Base-by-base conservation (phyloP, 2,113 vertebrate genomes). In the Corythornis cristatus region DNA sequence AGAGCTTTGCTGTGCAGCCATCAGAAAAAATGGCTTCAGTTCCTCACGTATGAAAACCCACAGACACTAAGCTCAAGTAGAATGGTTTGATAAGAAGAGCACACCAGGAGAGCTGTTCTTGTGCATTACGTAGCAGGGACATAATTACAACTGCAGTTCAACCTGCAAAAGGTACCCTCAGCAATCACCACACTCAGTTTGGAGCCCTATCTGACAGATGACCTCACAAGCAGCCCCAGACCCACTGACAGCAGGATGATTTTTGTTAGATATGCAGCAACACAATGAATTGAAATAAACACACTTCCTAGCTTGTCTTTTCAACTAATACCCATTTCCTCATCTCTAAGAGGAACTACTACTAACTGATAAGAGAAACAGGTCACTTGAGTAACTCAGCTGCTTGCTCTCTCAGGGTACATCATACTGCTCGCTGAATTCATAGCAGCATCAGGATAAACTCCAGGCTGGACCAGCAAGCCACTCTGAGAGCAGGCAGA, bases 171-270 rank as follows among this genome's bases (percentile, higher is more conserved):
- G 0, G 22, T n/a, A 43, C 56, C 45, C n/a, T 50, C 4, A 2
- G 16, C 15, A 48, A 33, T 15, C 54, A 45, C 26, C 57, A 6
- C 68, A 31, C 31, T 72, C 33, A 7, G 8, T 9, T 51, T 26
- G 8, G 57, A 57, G 77, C 2, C 33, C 43, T 35, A 5, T 4
- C 42, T 23, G 14, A 28, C 18, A 31, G 7, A 5, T 5, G 48
- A 31, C 56, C 21, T 54, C 45, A 22, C 8, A 0, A 16, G 40
- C 66, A 66, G 51, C 31, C 58, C 37, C 31, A 15, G 1, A 7
- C 11, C 45, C 31, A 26, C 16, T 3, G 8, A 42, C 22, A 42
- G 54, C 60, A 11, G 0, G 4, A 37, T 31, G 0, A 0, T 4
- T 6, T 62, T 29, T 51, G 14, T 7, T 73, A 17, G 40, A 5